These are phyloP conservation scores for Drosophila aldrichi DNA, from an alignment of 2,888 invertebrate species.

Conservation along the genomic window DNA sequence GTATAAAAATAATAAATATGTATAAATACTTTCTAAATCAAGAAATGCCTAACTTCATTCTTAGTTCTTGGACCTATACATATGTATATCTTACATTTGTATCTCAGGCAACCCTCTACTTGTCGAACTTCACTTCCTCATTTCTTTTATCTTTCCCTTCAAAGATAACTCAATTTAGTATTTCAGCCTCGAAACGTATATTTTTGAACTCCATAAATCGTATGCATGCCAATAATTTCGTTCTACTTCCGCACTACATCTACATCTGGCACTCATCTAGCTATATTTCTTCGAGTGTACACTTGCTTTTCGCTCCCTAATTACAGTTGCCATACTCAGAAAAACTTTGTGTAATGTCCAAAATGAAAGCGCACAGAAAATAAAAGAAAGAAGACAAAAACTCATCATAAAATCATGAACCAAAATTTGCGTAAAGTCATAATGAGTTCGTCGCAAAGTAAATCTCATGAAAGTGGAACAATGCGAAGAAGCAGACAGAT, in stretches of 20 bases:
- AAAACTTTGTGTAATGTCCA: conserved; percentile 10
- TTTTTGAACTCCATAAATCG: background rate
- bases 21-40: background rate
- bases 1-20: no score
- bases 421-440: conserved; percentile 29
- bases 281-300: conserved; percentile 31
- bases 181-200: background rate
- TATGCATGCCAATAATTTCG: background rate
- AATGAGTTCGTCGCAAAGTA: conserved; percentile 23
- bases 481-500: conserved; percentile 9
- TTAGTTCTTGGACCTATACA: no score
- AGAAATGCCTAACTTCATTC: background rate
- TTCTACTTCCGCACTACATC: background rate
- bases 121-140: no score
- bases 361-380: conserved; percentile 13
- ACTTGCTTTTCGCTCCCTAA: conserved; percentile 17
- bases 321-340: conserved; percentile 27
- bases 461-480: conserved; percentile 20
- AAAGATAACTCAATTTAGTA: background rate
- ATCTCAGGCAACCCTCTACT: no score
- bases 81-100: no score
- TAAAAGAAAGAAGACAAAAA: background rate
- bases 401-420: conserved; percentile 23
- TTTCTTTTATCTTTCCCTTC: background rate
- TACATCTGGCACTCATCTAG: conserved; percentile 5